phyloP scores from a whole-genome alignment of 2,113 vertebrate genomes.

The Pseudonaja textilis region DNA sequence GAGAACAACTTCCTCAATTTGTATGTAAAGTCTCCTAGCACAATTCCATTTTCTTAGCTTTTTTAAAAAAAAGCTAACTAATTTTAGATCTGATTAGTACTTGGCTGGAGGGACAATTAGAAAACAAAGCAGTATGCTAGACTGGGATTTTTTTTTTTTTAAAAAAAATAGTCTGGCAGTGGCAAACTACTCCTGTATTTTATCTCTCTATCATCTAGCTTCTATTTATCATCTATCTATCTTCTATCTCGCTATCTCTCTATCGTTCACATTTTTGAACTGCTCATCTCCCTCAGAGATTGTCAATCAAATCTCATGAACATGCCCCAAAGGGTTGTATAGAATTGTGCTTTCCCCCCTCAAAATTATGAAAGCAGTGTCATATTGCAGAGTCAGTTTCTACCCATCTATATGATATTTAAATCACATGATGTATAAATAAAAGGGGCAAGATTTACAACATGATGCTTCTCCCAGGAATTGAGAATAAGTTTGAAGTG shows the following conservation, averaged over 20 bases:
- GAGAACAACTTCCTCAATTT: not conserved
- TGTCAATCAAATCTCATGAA: not conserved
- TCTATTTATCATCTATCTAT: too few relatives aligned
- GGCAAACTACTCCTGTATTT: too few relatives aligned
- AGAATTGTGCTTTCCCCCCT: not conserved
- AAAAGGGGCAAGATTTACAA: not conserved
- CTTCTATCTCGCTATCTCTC: too few relatives aligned
- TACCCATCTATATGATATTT: not conserved
- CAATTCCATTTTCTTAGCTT: not conserved
- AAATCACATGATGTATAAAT: not conserved
- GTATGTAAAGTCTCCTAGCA: not conserved
- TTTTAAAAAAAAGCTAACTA: not conserved
- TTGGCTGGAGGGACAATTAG: not conserved
- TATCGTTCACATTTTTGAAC: not conserved
- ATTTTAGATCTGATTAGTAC: not conserved
- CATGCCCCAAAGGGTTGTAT: not conserved
- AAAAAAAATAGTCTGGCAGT: not conserved
- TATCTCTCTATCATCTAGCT: too few relatives aligned
- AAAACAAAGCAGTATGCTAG: not conserved
- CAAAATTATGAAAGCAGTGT: not conserved
- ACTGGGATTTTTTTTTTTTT: not conserved
- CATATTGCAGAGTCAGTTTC: not conserved
- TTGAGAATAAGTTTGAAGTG: not conserved
- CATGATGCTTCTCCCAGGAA: not conserved
- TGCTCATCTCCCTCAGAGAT: not conserved